Evolutionary conservation across 2,888 invertebrate genomes (phyloP), one percentile per base, ranked within the genome.

Genomic region (Gastrophysa polygoni): DNA sequence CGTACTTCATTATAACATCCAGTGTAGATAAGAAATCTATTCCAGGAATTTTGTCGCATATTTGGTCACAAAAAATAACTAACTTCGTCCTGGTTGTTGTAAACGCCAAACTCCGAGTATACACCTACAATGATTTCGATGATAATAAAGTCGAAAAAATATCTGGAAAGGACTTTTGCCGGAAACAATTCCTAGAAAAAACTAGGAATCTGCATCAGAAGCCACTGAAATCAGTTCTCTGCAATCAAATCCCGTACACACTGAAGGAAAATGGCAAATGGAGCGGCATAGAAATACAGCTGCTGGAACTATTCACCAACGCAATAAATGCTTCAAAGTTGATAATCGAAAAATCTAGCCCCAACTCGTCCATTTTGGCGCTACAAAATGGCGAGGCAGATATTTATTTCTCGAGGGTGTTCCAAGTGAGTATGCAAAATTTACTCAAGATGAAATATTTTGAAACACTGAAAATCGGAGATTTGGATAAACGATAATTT

Each of bases 351-450:
- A 57, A 28, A 21, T 14, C 24, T 14, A 16, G 51, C 20, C 44
- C 32, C 16, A 57, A 61, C 20, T 48, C 43, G 6, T 52, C 61
- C 7, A 28, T 54, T 2, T 11, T 11, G 8, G 38, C 47, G 20
- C 29, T 61, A n/a, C 18, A 34, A 1, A 43, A n/a, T 16, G 48
- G 44, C 14, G 20, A 57, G 48, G 61, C 51, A 28, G 61, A 61
- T 29, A 48, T 61, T 21, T 47, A 43, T 14, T 18, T 61, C 7
- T 11, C 48, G 32, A 46, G 57, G 16, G 24, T 57, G 14, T 51
- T 61, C 17, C 34, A 57, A 16, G 61, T 61, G 20, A 57, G 61
- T 48, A 28, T 47, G n/a, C n/a, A n/a, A n/a, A n/a, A n/a, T n/a
- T n/a, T n/a, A n/a, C n/a, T n/a, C n/a, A n/a, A n/a, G n/a, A n/a